These are phyloP conservation scores for Dasysyrphus albostriatus DNA, from an alignment of 2,888 invertebrate genomes.

Conservation along the genomic window DNA sequence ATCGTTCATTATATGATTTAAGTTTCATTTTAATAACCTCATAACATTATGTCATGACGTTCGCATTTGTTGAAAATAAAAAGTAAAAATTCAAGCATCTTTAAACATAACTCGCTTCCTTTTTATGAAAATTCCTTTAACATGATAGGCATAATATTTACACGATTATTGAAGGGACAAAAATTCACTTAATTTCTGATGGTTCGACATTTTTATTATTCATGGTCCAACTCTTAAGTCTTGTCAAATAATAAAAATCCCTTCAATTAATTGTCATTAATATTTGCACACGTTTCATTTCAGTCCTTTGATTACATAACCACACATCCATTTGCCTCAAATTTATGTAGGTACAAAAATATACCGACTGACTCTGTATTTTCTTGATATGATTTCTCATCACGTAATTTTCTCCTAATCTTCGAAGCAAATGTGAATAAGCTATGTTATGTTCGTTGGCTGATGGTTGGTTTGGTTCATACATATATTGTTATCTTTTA, in stretches of 20 bases:
- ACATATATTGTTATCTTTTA: not conserved
- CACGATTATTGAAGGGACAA: no score
- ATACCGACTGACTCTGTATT: slow-evolving; percentile 37
- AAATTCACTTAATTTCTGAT: no score
- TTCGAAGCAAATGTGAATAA: slow-evolving; percentile 54
- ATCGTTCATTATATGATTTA: no score
- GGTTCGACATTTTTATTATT: not conserved
- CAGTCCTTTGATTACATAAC: slow-evolving; percentile 31
- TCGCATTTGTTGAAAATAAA: no score
- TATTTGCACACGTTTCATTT: slow-evolving; percentile 42
- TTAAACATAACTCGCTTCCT: no score
- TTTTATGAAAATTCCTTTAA: no score
- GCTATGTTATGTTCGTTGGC: no score
- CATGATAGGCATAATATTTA: no score
- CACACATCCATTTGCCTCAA: slow-evolving; percentile 30
- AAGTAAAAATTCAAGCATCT: no score
- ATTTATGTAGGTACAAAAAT: slow-evolving; percentile 28
- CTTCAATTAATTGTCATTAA: slow-evolving; percentile 68
- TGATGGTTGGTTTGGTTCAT: not conserved
- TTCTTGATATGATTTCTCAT: slow-evolving; percentile 52
- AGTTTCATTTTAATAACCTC: no score
- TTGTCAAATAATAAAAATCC: slow-evolving; percentile 61
- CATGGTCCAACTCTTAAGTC: slow-evolving; percentile 36
- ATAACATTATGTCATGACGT: no score
- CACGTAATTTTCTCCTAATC: slow-evolving; percentile 67